Evolutionary conservation across 2,888 invertebrate genomes (phyloP).

Genomic region (Periphyllus acericola): DNA sequence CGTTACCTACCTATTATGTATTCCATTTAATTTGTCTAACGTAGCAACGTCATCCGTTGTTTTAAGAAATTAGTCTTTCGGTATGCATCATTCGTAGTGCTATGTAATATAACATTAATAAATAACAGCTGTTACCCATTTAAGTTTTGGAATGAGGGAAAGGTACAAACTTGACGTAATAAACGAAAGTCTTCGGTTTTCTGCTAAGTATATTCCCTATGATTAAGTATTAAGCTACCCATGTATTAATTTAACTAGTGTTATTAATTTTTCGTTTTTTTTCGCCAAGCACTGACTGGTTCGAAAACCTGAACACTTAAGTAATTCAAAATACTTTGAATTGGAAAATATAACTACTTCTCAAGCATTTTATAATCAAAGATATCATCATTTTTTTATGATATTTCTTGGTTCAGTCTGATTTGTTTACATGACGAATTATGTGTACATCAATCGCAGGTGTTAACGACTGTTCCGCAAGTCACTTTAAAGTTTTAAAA

Average conservation of each 20-base stretch:
- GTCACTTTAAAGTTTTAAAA: no score
- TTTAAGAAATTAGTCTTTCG: background rate
- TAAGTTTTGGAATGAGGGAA: slow-evolving; percentile 15
- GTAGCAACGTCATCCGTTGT: background rate
- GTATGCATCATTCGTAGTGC: background rate
- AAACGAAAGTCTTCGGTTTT: slow-evolving; percentile 41
- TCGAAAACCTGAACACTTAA: background rate
- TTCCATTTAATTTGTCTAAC: background rate
- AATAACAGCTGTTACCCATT: background rate
- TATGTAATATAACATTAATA: background rate
- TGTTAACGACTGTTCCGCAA: no score
- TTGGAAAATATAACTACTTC: no score
- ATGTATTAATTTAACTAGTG: background rate
- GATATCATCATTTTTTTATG: no score
- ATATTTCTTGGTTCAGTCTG: no score
- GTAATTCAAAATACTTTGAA: no score
- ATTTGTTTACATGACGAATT: no score
- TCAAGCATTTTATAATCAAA: no score
- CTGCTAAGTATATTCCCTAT: background rate
- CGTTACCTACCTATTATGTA: no score
- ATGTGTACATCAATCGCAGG: no score
- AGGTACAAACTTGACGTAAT: slow-evolving; percentile 30
- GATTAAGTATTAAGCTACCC: background rate
- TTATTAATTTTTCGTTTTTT: background rate
- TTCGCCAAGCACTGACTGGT: background rate